Evolutionary conservation across 2,888 invertebrate genomes (phyloP).

Genomic region (Blastobasis adustella): DNA sequence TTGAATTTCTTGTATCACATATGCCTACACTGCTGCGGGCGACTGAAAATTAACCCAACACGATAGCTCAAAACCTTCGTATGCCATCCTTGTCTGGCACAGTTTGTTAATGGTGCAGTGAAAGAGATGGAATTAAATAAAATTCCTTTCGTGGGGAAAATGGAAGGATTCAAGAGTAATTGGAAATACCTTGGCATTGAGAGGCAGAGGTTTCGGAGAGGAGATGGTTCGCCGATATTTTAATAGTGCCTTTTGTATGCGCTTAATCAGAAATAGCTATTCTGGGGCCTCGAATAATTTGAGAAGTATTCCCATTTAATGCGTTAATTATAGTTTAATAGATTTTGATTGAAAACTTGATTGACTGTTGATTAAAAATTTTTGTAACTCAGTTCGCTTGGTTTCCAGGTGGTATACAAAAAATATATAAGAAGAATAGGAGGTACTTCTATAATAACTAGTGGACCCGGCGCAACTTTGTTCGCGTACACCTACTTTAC

Average conservation of each 20-base stretch:
- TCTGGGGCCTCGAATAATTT: constrained; percentile 18
- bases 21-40: constrained; percentile 45
- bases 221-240: constrained; percentile 47
- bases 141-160: constrained; percentile 59
- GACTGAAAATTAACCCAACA: constrained; percentile 63
- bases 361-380: too few relatives aligned
- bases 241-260: constrained; percentile 56
- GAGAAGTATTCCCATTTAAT: not conserved
- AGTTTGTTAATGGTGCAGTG: constrained; percentile 21
- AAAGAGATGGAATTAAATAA: constrained; percentile 51
- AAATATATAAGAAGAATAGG: too few relatives aligned
- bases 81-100: constrained; percentile 22
- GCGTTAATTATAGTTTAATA: not conserved
- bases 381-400: too few relatives aligned
- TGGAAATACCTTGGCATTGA: constrained; percentile 72
- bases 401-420: too few relatives aligned
- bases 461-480: too few relatives aligned
- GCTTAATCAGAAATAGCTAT: constrained; percentile 58
- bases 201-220: constrained; percentile 55
- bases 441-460: too few relatives aligned
- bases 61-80: constrained; percentile 45
- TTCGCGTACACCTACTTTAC: too few relatives aligned
- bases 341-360: too few relatives aligned
- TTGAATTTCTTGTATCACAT: too few relatives aligned
- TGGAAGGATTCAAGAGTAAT: constrained; percentile 72